A percentile compares a stretch with the other conserved stretches of the same genome.
phyloP scores from a whole-genome alignment of 2,113 vertebrate species.

The Rynchops niger region DNA sequence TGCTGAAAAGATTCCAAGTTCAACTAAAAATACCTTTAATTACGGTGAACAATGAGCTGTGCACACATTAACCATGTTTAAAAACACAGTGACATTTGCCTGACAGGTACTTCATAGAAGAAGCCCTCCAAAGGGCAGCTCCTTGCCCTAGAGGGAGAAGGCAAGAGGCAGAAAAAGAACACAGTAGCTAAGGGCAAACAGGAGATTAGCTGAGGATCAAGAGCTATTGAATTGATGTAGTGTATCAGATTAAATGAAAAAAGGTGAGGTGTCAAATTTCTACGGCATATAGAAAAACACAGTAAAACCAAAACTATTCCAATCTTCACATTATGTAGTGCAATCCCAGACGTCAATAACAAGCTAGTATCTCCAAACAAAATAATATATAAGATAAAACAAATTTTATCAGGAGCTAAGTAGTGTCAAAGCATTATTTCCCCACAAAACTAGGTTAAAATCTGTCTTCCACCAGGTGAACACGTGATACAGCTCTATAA shows the following conservation, averaged over 20 bases:
- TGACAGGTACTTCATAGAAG: neutral
- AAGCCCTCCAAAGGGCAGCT: neutral
- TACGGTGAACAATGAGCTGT: neutral
- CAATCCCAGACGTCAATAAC: neutral
- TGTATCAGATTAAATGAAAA: neutral
- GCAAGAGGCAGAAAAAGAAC: neutral
- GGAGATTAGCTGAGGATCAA: neutral
- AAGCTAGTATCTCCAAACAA: neutral
- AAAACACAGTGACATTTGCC: neutral
- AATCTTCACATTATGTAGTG: constrained; percentile 30
- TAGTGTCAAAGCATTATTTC: neutral
- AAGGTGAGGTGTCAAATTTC: neutral
- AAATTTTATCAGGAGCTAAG: neutral
- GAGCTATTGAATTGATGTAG: neutral
- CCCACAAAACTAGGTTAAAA: neutral
- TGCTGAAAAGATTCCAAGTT: neutral
- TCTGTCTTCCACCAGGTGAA: neutral
- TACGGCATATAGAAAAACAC: neutral
- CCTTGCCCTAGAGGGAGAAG: neutral
- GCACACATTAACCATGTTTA: neutral
- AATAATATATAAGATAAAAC: neutral
- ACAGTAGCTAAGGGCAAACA: neutral
- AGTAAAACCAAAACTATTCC: constrained; percentile 8
- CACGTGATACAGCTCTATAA: neutral
- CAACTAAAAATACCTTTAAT: neutral